Evolutionary conservation across 2,113 vertebrate species (phyloP), one percentile per base, ranked within the genome.

Genomic region (Neolamprologus modestus): DNA sequence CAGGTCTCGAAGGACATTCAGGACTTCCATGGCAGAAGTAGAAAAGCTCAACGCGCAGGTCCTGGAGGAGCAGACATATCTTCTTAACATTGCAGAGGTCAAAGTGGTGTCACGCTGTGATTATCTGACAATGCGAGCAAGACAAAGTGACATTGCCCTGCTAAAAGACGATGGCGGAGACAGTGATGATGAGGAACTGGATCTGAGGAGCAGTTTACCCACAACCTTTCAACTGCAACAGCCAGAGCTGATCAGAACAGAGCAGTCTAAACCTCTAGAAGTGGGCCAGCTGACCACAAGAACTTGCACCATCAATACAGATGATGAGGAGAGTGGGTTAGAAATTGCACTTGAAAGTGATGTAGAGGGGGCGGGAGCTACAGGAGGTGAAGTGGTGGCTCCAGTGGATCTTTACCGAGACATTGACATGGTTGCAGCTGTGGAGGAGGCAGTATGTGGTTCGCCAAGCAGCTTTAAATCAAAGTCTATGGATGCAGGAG

Each of bases 31-130:
- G 95, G 96, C 97, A 1, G 98, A 99, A 88, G 97, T 98, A 4
- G 98, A 99, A 88, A 98, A 98, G 87, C 92, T 97, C 26, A 99
- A 99, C 50, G 97, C 95, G 4, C 98, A 98, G 45, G 96, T 97
- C 37, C 94, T 99, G 73, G 98, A 99, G 90, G 98, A 99, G 78
- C 98, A 99, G 90, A 97, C 97, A 1, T 99, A 99, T 87, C 96
- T 98, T 50, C 97, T 99, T 7, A 98, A 98, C 95, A 97, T 99
- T 3, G 97, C 98, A 1, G 98, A 99, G 92, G 98, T 99, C 73
- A 98, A 98, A 96, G 97, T 98, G 2, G 96, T 99, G 88, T 99
- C 98, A 12, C 97, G 98, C 87, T 99, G 98, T 24, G 98, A 99
- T 94, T 99, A 99, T 91, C 97, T 99, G 87, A 97, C 98, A 17